These are phyloP conservation scores for Creontiades dilutus DNA, from an alignment of 2,888 invertebrate species.

Conservation along the genomic window DNA sequence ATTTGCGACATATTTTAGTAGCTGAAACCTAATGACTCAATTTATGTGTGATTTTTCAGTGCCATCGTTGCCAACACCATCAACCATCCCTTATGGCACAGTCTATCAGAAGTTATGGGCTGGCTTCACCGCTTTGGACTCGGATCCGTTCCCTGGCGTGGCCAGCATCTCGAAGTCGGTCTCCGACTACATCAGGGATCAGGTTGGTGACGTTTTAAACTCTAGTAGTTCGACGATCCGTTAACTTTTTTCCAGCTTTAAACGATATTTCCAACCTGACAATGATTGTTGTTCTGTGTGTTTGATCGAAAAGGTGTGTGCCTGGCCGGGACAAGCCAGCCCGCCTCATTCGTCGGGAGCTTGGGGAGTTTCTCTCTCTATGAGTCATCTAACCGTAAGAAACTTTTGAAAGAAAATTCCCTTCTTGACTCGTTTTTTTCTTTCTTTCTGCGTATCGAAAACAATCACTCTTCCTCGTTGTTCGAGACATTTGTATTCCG, in stretches of 20 bases:
- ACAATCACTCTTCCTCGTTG: background rate
- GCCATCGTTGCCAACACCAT: conserved; percentile 20
- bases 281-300: conserved; percentile 32
- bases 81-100: conserved; percentile 81
- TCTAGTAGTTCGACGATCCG: no score
- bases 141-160: conserved; percentile 93
- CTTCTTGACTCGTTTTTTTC: background rate
- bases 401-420: background rate
- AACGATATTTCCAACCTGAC: no score
- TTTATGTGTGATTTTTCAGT: conserved; percentile 23
- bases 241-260: no score
- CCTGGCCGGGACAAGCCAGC: conserved; percentile 75
- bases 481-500: background rate
- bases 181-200: conserved; percentile 87
- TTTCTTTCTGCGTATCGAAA: background rate
- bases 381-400: conserved; percentile 75
- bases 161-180: conserved; percentile 88
- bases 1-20: no score
- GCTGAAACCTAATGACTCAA: no score
- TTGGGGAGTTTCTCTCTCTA: conserved; percentile 75
- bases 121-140: conserved; percentile 86
- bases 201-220: conserved; percentile 80
- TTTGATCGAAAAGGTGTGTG: conserved; percentile 75
- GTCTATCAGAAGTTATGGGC: conserved; percentile 95
- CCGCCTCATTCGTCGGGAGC: conserved; percentile 71